Conservation (phyloP, 2,888 invertebrate genomes). For the Pristionchus japonicus region DNA sequence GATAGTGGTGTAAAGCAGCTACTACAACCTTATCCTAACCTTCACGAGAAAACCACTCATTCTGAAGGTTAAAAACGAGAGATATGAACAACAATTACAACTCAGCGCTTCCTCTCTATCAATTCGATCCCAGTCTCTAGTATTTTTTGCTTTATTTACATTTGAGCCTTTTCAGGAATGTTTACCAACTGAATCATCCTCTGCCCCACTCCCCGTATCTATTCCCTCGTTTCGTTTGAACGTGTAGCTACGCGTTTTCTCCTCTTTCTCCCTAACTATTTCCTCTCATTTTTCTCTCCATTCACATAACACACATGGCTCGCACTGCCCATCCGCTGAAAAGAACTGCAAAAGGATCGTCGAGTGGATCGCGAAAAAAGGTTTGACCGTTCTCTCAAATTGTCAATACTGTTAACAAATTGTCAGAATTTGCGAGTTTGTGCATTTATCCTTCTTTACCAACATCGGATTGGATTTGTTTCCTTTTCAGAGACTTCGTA, state of each 20-base stretch:
- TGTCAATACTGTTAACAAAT: too few relatives aligned
- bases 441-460: too few relatives aligned
- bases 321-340: background rate
- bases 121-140: too few relatives aligned
- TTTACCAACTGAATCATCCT: background rate
- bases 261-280: background rate
- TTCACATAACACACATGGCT: background rate
- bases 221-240: background rate
- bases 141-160: too few relatives aligned
- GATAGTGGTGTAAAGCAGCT: background rate
- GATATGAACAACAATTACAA: background rate
- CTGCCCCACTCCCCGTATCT: background rate
- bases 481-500: background rate
- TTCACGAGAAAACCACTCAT: too few relatives aligned
- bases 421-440: too few relatives aligned
- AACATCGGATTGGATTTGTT: background rate
- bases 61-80: too few relatives aligned
- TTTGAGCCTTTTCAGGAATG: background rate
- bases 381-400: background rate
- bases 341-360: background rate
- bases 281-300: background rate
- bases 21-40: background rate
- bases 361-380: background rate
- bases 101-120: too few relatives aligned
- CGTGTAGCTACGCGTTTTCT: background rate